Evolutionary conservation across 2,797 vertebrate genomes (phyloP).

Genomic region (Discoglossus pictus): DNA sequence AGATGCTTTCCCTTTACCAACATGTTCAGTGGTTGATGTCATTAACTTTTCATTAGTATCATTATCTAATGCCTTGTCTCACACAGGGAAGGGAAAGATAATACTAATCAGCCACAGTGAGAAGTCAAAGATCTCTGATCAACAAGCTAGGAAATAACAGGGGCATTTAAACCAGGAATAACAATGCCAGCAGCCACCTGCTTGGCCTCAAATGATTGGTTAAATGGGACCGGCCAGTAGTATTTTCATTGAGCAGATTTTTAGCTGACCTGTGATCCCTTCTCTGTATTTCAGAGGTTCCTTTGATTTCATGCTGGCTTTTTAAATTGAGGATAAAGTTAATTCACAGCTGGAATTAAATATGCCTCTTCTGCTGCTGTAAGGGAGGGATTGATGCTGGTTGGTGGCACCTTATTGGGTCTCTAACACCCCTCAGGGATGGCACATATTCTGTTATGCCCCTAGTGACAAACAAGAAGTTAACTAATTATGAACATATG

Average conservation of each 20-base stretch:
- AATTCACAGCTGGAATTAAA: conserved; percentile 81
- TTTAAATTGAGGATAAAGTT: conserved; percentile 81
- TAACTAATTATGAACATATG: conserved; percentile 80
- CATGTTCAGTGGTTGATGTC: conserved; percentile 24
- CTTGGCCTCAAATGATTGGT: conserved; percentile 56
- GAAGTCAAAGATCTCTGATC: conserved; percentile 54
- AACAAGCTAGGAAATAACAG: conserved; percentile 49
- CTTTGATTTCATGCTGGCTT: conserved; percentile 80
- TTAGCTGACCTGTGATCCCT: conserved; percentile 62
- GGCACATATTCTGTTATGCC: conserved; percentile 64
- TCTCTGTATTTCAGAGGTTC: conserved; percentile 57
- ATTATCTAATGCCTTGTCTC: conserved; percentile 36
- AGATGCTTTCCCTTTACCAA: conserved; percentile 4
- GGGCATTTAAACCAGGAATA: conserved; percentile 55
- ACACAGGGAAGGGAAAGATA: conserved; percentile 48
- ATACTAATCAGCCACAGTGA: conserved; percentile 30
- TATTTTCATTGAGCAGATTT: conserved; percentile 58
- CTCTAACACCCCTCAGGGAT: conserved; percentile 64
- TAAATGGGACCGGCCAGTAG: conserved; percentile 56
- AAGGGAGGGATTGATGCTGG: conserved; percentile 59
- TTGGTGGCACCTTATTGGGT: conserved; percentile 63
- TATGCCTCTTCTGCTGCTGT: conserved; percentile 56
- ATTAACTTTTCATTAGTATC: conserved; percentile 47
- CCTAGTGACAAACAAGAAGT: conserved; percentile 69
- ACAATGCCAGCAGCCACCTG: conserved; percentile 53